Evolutionary conservation across 2,888 invertebrate species (phyloP).

Genomic region (Pecten maximus): DNA sequence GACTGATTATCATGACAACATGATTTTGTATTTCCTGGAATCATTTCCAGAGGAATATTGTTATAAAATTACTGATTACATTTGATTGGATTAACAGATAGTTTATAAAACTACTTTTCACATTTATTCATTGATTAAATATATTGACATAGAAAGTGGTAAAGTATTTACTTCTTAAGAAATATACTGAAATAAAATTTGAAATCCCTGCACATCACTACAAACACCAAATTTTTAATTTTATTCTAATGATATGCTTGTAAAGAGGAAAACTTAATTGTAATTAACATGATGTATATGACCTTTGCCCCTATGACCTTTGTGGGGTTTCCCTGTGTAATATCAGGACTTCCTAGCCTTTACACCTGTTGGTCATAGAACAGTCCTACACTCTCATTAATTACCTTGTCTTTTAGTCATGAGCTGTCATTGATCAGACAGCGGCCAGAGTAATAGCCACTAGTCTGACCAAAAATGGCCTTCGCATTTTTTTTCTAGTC

Average conservation of each 20-base stretch:
- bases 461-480: background rate
- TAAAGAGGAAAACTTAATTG: background rate
- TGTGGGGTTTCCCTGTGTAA: background rate
- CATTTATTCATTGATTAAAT: too few relatives aligned
- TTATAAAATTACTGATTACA: background rate
- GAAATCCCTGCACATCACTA: background rate
- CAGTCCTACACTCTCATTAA: background rate
- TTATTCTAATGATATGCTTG: conserved; percentile 4
- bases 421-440: background rate
- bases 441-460: background rate
- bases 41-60: background rate
- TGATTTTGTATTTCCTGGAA: background rate
- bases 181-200: background rate
- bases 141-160: too few relatives aligned
- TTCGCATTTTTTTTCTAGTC: background rate
- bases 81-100: too few relatives aligned
- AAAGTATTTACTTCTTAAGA: background rate
- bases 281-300: conserved; percentile 5
- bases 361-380: background rate
- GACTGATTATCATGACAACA: background rate
- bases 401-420: background rate
- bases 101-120: too few relatives aligned
- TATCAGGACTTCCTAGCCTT: background rate
- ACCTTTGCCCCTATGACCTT: background rate
- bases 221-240: background rate